Base-by-base conservation (phyloP, 2,113 vertebrate genomes). In the Amphilophus citrinellus region DNA sequence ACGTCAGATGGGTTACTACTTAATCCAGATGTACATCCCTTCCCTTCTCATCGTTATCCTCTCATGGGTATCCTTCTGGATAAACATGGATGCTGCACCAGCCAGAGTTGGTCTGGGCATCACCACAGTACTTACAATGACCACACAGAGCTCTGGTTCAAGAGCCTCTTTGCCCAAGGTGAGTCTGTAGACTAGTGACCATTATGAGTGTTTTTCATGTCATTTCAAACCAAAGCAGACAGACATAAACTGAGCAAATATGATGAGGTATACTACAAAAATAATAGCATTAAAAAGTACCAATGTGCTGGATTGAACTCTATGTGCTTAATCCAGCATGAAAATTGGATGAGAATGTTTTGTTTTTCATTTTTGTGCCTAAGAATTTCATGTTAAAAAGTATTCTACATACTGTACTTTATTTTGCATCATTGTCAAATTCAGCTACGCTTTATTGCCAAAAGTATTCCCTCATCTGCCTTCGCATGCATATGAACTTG, bases 1-100 rank as follows among this genome's bases (percentile, higher is more conserved):
- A 88, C 92, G 97, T 87, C 98, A 98, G 91, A 98, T 98, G 97
- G 98, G 98, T 87, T 98, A 98, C 93, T 98, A 98, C 89, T 92
- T 98, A 93, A 98, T 98, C 93, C 98, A 98, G 96, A 98, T 98
- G 97, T 98, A 98, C 95, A 98, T 98, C 87, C 98, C 97, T 58
- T 98, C 97, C 78, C 95, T 98, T 24, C 97, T 98, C 91, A 98
- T 98, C 0, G 97, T 98, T 92, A 98, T 98, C 93, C 96, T 98
- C 11, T 98, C 98, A 42, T 98, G 97, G 98, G 95, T 98, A 30
- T 98, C 98, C 84, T 98, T 98, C 92, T 98, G 98, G 97, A 98
- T 98, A 92, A 98, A 98, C 89, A 98, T 98, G 97, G 98, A 98
- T 0, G 98, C 98, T 0, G 97, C 97, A 0, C 97, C 97, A 0